Evolutionary conservation across 2,888 invertebrate species (phyloP), one percentile per base, ranked within the genome.

Genomic region (Pemphredon lugubris): DNA sequence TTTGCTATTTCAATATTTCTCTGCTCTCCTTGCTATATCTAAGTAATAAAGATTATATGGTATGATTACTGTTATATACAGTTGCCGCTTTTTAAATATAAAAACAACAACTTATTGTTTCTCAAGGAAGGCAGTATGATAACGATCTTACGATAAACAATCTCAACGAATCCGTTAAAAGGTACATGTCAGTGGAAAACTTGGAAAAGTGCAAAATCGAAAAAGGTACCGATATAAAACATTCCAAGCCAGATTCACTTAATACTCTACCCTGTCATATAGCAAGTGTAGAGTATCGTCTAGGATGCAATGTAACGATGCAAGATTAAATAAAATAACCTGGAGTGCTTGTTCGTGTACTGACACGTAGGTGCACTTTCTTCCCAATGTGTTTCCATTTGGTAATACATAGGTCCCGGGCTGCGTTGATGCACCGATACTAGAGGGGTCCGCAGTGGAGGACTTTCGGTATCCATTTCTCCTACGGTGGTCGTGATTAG

Each of bases 341-440:
- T 88, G 58, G 88, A 86, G 37, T 87, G 86, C 53, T 88, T 88
- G 73, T 85, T 87, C 7, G 79, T 77, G 58, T 84, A 85, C 45
- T 84, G 83, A 23, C 79, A 82, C n/a, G 72, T 61, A 14, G 87
- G 91, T 37, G 91, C 90, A 9, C 91, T 91, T 83, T 95, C 95
- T 82, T 95, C 95, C 92, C 95, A 94, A 76, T 95, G 95, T 0
- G 93, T 93, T 86, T 93, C 92, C 92, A 93, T 93, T 59, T 85
- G 84, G 3, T 81, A 74, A 6, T 83, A 78, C 40, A 65, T 76
- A 0, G 84, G 63, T 13, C 86, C 85, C 1, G 86, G 86, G 69
- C 86, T 87, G n/a, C 85, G 79, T 70, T 86, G 87, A 55, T 87
- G 85, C 7, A 81, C 82, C 5, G 82, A 86, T 4, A 84, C 73